Base-by-base conservation (phyloP, 2,888 invertebrate species). In the Herminia tarsipennalis region DNA sequence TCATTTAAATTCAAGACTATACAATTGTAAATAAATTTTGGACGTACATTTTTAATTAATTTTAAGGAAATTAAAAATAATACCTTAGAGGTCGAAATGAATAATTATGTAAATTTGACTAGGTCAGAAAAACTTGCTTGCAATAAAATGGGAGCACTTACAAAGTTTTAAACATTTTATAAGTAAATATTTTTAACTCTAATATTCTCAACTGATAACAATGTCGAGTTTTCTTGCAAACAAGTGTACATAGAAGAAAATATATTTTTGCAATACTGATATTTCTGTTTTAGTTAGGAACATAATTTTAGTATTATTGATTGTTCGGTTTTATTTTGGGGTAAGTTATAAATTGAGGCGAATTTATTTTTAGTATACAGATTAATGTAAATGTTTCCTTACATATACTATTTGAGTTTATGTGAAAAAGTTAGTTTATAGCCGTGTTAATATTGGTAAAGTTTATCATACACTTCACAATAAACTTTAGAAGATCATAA, bases 1-100 rank as follows among this genome's bases (percentile, higher is more conserved):
- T 28, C 3, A 1, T 18, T 56, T 53, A 59, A 45, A 37, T 52
- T 56, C 22, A 49, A 69, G 49, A 53, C 64, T 66, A 56, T 66
- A 60, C 56, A 57, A 57, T 55, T 69, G 58, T 71, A 73, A 74
- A 71, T 70, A 73, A 70, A 63, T 61, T 62, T 64, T 71, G 73
- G 75, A 74, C 75, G 75, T 71, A 60, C 54, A 35, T 57, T 64
- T 58, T 53, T 55, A 51, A 53, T 42, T 39, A 34, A 48, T 6
- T 8, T 14, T 28, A 28, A 28, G 14, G 8, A 25, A 17, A 12
- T 10, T 3, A 27, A 27, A 17, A 40, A 21, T 40, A 56, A 53
- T 56, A 65, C 64, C 57, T 63, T 22, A 34, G 21, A 66, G 63
- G 63, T 40, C 42, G 30, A 42, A 33, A 45, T 47, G 17, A 51